A percentile compares a stretch with the other conserved stretches of the same genome.
Evolutionary conservation across 2,888 invertebrate species (phyloP).

Genomic region (Podotricha telesiphe): DNA sequence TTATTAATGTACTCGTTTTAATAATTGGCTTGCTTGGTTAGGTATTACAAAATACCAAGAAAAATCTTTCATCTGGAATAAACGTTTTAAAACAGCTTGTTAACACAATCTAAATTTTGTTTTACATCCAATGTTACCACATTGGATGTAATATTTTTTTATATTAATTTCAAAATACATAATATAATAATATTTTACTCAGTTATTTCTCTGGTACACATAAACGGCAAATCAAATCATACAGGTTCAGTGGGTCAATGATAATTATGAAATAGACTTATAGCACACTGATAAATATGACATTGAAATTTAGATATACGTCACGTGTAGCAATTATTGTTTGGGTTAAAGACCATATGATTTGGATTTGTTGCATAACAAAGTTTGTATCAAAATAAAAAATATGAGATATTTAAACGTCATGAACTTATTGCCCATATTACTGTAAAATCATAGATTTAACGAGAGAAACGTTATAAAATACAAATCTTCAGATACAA

Average conservation of each 20-base stretch:
- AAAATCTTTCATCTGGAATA: no score
- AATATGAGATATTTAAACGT: no score
- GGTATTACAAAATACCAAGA: no score
- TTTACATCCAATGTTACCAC: no score
- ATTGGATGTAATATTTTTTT: no score
- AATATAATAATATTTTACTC: not conserved
- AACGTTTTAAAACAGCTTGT: no score
- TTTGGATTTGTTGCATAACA: constrained; percentile 10
- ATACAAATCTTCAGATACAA: no score
- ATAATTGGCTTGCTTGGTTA: no score
- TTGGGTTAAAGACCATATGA: constrained; percentile 6
- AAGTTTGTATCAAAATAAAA: not conserved
- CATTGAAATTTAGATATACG: constrained; percentile 42
- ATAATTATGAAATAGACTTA: constrained; percentile 49
- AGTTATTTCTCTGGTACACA: not conserved
- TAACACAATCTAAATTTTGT: no score
- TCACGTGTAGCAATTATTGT: constrained; percentile 18
- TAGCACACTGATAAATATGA: constrained; percentile 45
- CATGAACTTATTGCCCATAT: not conserved
- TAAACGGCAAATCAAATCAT: constrained; percentile 25
- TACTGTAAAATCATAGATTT: not conserved
- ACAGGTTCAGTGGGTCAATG: constrained; percentile 70
- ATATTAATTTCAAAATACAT: not conserved
- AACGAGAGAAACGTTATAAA: no score
- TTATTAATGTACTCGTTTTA: no score